Percentiles rank a stretch among this genome's conserved stretches.
Evolutionary conservation across 2,888 invertebrate genomes (phyloP).

Genomic region (Microctonus aethiopoides): DNA sequence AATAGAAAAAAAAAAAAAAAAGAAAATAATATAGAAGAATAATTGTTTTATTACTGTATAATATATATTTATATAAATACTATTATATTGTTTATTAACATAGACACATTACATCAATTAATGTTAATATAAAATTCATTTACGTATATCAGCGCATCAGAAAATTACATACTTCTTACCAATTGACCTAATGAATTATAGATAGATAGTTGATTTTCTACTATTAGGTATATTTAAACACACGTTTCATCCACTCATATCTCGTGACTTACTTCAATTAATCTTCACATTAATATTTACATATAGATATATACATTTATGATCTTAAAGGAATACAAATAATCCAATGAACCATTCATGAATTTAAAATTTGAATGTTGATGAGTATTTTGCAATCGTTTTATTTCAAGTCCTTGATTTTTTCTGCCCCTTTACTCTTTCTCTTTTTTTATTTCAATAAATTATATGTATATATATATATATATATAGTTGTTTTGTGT

Average conservation of each 20-base stretch:
- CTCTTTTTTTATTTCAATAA: not conserved
- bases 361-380: conserved; percentile 2
- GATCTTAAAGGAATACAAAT: not conserved
- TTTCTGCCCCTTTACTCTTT: not conserved
- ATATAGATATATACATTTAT: not conserved
- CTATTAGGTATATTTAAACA: conserved; percentile 8
- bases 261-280: conserved; percentile 22
- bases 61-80: not conserved
- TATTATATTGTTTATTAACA: not conserved
- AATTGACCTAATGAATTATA: conserved; percentile 19
- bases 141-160: not conserved
- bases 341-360: not conserved
- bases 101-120: not conserved
- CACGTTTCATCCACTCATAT: not conserved
- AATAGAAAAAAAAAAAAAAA: too few relatives aligned
- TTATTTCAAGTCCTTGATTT: not conserved
- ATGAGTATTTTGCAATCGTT: not conserved
- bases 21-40: not conserved
- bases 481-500: not conserved
- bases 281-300: conserved; percentile 18
- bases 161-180: not conserved
- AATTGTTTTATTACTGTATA: not conserved
- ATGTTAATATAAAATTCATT: not conserved
- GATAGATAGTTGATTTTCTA: conserved; percentile 6
- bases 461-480: conserved; percentile 1